Base-by-base conservation (phyloP, 2,888 invertebrate species). In the Idaea straminata region DNA sequence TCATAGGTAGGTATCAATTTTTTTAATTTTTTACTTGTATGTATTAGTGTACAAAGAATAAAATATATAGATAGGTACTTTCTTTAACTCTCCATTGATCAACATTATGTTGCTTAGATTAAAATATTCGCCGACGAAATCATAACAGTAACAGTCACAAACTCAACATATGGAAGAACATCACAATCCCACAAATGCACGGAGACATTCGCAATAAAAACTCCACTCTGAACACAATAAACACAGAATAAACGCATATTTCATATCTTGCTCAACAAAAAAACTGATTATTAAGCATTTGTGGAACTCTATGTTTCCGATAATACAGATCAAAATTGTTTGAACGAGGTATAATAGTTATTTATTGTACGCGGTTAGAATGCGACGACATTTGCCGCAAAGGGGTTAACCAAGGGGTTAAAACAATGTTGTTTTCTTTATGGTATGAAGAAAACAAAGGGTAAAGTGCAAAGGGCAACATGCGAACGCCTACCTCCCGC, bases 381-480 rank as follows among this genome's bases (percentile, higher is more conserved):
- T 66, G 65, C 66, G 69, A 66, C 63, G 66, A 87, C 90, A 89
- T 88, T 86, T 89, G 89, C 77, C 75, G 79, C 74, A 78, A 87
- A 87, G 88, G 47, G 89, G 89, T 87, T 88, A 86, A 83, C 79
- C 76, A 74, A 81, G 86, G 88, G 89, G 86, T 84, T 83, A 82
- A 83, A 47, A 81, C 81, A 81, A 78, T 80, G 84, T 85, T 89
- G 89, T 89, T 89, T 88, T 87, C 85, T 88, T 86, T 87, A 86
- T 87, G 83, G 82, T 81, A 81, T 79, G 71, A 75, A 75, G 77
- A 83, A 89, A 85, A 84, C 83, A 88, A 87, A 87, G 88, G 88
- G 85, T 83, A 82, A 13, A 59, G 34, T 59, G 59, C 34, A 34
- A 25, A 59, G 16, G 59, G 59, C 59, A 59, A 86, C 88, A 85